phyloP scores from a whole-genome alignment of 2,113 vertebrate species.

The Nycticryphes semicollaris region DNA sequence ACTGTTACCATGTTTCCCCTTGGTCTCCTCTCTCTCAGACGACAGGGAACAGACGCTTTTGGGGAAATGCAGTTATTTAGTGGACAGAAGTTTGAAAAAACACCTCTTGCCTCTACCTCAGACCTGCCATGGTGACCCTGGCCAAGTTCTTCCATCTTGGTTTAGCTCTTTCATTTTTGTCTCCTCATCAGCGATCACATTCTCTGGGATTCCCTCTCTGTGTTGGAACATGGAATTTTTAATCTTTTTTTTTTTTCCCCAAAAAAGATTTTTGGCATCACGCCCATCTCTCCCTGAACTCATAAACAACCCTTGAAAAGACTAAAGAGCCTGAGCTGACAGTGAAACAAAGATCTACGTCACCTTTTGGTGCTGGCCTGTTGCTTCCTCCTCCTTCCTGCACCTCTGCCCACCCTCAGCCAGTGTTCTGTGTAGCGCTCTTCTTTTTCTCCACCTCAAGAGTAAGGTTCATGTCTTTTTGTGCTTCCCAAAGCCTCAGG shows the following conservation, averaged over 20 bases:
- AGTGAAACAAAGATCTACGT: background rate
- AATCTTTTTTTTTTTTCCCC: background rate
- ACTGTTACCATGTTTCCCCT: background rate
- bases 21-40: background rate
- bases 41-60: background rate
- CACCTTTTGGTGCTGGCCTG: background rate
- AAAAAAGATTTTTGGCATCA: background rate
- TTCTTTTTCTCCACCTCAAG: background rate
- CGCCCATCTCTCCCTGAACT: background rate
- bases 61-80: background rate
- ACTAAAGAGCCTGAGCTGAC: background rate
- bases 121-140: background rate
- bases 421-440: accelerated
- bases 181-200: accelerated
- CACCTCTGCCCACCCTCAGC: background rate
- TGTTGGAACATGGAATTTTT: background rate
- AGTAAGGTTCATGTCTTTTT: background rate
- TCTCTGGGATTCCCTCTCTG: background rate
- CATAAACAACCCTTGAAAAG: background rate
- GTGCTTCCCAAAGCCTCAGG: slow-evolving; percentile 32
- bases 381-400: background rate
- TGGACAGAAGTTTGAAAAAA: background rate
- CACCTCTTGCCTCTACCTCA: background rate
- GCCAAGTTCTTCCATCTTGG: background rate
- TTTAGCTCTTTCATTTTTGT: background rate